These are phyloP conservation scores for Orientallactaga bullata DNA, from an alignment of 2,113 vertebrate species.

Conservation along the genomic window DNA sequence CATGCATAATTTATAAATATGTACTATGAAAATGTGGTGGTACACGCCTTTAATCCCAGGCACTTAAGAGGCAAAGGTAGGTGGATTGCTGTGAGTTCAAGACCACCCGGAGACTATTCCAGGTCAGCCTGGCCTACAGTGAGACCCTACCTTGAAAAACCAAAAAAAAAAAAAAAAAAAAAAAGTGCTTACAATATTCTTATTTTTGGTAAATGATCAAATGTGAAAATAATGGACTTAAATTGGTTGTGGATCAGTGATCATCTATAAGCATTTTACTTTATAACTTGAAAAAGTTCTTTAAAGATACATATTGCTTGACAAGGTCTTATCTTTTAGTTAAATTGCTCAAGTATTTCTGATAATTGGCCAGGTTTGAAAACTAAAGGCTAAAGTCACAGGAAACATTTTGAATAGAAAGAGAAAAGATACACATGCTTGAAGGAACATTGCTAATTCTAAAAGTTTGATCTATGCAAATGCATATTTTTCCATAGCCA, in stretches of 20 bases:
- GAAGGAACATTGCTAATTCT: slow-evolving; percentile 19
- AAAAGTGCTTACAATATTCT: slow-evolving; percentile 16
- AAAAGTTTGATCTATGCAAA: not conserved
- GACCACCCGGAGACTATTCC: no score
- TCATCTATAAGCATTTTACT: slow-evolving; percentile 14
- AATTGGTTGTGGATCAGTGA: not conserved
- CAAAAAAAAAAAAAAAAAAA: no score
- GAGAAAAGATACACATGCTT: not conserved
- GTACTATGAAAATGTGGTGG: not conserved
- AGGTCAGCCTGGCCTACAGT: no score
- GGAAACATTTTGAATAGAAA: slow-evolving; percentile 15
- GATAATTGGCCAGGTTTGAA: not conserved
- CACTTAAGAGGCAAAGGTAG: no score
- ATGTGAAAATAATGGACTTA: not conserved
- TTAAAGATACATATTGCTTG: not conserved
- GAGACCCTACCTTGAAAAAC: no score
- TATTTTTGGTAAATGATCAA: not conserved
- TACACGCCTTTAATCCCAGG: no score
- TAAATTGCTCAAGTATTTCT: not conserved
- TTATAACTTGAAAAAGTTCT: not conserved
- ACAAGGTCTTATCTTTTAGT: not conserved
- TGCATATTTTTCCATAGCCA: not conserved
- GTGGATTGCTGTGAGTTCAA: no score
- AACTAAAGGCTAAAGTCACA: slow-evolving; percentile 6
- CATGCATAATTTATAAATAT: not conserved